Evolutionary conservation across 2,113 vertebrate genomes (phyloP).

Genomic region (Eudyptes chrysolophus): DNA sequence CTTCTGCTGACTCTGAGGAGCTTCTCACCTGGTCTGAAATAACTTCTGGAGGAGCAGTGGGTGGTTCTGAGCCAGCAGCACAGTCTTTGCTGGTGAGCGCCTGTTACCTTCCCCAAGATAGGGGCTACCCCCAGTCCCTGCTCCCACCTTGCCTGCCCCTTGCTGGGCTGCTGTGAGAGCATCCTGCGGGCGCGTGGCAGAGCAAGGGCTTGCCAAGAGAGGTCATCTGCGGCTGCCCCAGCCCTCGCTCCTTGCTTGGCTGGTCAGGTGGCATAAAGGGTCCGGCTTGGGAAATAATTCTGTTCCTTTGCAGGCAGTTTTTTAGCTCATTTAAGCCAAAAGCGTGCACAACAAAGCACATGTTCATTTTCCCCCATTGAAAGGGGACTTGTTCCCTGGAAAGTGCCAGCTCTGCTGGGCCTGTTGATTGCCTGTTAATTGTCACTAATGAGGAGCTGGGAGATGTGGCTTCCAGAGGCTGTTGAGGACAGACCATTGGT

Average conservation of each 20-base stretch:
- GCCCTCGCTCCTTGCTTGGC: neutral
- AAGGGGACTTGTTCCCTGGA: conserved; percentile 30
- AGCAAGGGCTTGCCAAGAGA: neutral
- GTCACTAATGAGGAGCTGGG: conserved; percentile 65
- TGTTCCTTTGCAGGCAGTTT: neutral
- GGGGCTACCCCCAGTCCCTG: neutral
- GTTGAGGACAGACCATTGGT: conserved; percentile 27
- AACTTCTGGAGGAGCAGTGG: neutral
- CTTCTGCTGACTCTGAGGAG: neutral
- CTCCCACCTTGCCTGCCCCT: neutral
- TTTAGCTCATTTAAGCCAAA: neutral
- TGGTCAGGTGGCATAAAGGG: neutral
- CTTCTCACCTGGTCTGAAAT: neutral
- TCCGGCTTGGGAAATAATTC: neutral
- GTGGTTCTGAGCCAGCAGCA: neutral
- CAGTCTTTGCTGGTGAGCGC: fast-evolving
- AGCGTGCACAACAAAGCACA: neutral
- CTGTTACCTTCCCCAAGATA: fast-evolving
- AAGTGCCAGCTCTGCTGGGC: conserved; percentile 25
- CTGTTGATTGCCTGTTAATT: conserved; percentile 66
- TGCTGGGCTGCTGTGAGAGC: neutral
- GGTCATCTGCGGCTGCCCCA: neutral
- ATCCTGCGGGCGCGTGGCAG: fast-evolving
- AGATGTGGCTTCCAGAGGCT: conserved; percentile 22
- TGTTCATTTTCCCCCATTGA: neutral